Conservation (phyloP, 2,113 vertebrate species). For the Chionodraco myersi region DNA sequence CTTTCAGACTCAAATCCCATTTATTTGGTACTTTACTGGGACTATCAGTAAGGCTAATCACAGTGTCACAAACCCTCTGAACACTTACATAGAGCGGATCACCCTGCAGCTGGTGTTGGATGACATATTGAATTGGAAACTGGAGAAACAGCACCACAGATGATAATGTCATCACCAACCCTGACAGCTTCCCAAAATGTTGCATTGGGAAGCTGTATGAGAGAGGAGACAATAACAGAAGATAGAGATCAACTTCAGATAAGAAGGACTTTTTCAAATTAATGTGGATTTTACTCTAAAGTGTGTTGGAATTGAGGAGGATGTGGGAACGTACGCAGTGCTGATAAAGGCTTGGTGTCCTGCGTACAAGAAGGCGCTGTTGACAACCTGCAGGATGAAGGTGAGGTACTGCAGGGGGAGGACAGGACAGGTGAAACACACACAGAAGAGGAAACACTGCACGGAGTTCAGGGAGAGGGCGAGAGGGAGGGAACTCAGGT, state of each 20-base stretch:
- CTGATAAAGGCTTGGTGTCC: constrained; percentile 86
- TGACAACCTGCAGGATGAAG: constrained; percentile 87
- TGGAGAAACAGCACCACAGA: constrained; percentile 85
- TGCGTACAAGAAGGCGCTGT: constrained; percentile 87
- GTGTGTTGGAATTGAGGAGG: background rate
- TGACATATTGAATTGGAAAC: constrained; percentile 79
- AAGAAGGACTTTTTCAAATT: background rate
- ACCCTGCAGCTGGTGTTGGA: constrained; percentile 73
- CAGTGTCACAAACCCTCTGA: background rate
- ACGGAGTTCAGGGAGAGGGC: constrained; percentile 13
- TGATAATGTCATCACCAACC: constrained; percentile 84
- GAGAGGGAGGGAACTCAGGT: constrained; percentile 67
- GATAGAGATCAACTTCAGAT: background rate
- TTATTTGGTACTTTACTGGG: too few relatives aligned
- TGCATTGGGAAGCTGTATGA: constrained; percentile 82
- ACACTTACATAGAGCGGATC: constrained; percentile 83
- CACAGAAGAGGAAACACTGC: constrained; percentile 80
- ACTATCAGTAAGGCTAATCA: too few relatives aligned
- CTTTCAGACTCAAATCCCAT: too few relatives aligned
- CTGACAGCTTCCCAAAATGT: constrained; percentile 89
- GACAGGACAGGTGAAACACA: constrained; percentile 79
- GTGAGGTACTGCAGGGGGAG: constrained; percentile 85
- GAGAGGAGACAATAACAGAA: background rate
- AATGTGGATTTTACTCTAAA: background rate
- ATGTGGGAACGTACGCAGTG: constrained; percentile 79